Evolutionary conservation across 1,140 invertebrate species (phyloP).

Genomic region (Scaptomyza graminum): DNA sequence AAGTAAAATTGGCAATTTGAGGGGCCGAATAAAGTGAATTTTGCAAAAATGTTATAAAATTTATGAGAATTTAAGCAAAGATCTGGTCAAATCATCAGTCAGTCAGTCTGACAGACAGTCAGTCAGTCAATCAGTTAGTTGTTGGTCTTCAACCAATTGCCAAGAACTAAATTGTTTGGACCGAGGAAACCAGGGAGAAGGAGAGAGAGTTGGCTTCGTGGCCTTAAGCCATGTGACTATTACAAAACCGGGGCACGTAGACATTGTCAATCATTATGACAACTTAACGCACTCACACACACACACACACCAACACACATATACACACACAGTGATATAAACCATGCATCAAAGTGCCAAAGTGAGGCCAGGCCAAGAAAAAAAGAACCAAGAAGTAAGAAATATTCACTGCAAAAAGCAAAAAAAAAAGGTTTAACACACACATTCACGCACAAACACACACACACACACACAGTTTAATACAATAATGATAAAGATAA

Average conservation of each 20-base stretch:
- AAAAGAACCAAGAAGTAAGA: constrained; percentile 11
- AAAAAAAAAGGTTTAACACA: constrained; percentile 35
- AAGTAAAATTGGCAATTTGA: too few species aligned
- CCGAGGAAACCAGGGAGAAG: background rate
- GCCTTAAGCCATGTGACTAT: constrained; percentile 4
- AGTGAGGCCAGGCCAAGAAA: background rate
- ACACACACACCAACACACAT: constrained; percentile 40
- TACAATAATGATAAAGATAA: constrained; percentile 60
- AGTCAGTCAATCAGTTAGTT: constrained; percentile 4
- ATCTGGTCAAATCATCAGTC: too few species aligned
- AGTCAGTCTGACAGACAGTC: background rate
- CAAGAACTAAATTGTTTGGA: constrained; percentile 8
- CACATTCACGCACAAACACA: constrained; percentile 19
- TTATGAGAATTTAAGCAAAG: too few species aligned
- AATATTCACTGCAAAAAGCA: constrained; percentile 20
- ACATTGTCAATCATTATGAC: constrained; percentile 64
- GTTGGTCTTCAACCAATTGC: background rate
- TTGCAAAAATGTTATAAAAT: too few species aligned
- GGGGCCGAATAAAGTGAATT: too few species aligned
- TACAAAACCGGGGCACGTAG: constrained; percentile 52
- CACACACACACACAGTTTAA: constrained; percentile 24
- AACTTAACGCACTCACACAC: constrained; percentile 56
- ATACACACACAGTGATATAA: constrained; percentile 29
- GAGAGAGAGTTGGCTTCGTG: background rate
- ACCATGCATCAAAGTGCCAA: constrained; percentile 33